Evolutionary conservation across 2,797 vertebrate species (phyloP).

Genomic region (Alcedo atthis): DNA sequence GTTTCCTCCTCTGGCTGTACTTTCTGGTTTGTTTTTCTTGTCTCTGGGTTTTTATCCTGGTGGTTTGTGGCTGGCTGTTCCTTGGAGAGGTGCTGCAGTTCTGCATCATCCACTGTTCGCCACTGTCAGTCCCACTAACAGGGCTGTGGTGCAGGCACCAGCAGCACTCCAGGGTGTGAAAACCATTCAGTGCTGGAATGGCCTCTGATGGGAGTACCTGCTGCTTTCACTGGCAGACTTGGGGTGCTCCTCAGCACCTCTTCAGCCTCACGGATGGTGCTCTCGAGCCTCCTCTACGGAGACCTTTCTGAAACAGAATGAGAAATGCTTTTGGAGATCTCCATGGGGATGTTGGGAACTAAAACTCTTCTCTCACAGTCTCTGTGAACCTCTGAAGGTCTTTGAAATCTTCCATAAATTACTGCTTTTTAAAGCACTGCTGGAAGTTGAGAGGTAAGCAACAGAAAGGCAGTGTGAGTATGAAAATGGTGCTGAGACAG

Average conservation of each 20-base stretch:
- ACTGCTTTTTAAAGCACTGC: background rate
- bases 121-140: background rate
- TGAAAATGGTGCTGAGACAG: background rate
- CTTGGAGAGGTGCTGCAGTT: background rate
- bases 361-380: conserved; percentile 15
- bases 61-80: background rate
- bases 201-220: background rate
- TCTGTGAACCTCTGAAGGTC: background rate
- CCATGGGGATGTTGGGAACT: background rate
- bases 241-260: background rate
- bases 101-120: background rate
- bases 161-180: background rate
- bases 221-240: background rate
- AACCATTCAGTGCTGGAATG: background rate
- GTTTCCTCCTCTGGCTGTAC: background rate
- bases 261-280: background rate
- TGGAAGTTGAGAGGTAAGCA: background rate
- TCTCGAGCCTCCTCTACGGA: background rate
- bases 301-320: background rate
- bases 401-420: conserved; percentile 31
- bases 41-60: background rate
- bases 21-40: background rate
- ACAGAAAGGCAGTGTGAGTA: background rate
- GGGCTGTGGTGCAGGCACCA: background rate
- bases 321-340: conserved; percentile 14